Conservation (phyloP, 2,888 invertebrate species). For the Automeris io region DNA sequence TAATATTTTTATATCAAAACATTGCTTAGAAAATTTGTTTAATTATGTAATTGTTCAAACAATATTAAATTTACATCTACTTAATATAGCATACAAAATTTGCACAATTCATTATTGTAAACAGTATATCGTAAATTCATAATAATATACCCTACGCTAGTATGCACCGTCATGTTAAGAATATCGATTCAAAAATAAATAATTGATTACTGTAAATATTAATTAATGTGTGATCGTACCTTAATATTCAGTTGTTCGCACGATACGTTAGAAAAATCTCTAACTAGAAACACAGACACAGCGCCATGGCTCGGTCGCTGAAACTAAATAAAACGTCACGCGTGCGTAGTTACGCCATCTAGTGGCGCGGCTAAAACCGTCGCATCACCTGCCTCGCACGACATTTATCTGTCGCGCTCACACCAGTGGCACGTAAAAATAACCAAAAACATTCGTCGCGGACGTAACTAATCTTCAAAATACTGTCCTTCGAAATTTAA, state of each 20-base stretch:
- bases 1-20: too few relatives aligned
- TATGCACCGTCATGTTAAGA: too few relatives aligned
- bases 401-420: constrained; percentile 69
- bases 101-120: too few relatives aligned
- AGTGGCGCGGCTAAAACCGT: constrained; percentile 30
- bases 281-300: constrained; percentile 70
- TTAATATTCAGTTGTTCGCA: constrained; percentile 52
- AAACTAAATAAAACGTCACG: constrained; percentile 61
- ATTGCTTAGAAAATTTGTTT: too few relatives aligned
- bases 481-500: constrained; percentile 46
- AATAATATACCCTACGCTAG: too few relatives aligned
- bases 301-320: constrained; percentile 69
- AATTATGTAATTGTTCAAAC: too few relatives aligned
- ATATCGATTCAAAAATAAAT: too few relatives aligned
- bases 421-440: constrained; percentile 72
- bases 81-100: too few relatives aligned
- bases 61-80: too few relatives aligned
- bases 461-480: constrained; percentile 55
- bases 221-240: constrained; percentile 34
- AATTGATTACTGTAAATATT: not conserved
- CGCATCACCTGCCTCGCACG: constrained; percentile 50
- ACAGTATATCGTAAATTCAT: too few relatives aligned
- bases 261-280: constrained; percentile 72
- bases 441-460: constrained; percentile 68
- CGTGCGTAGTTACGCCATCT: constrained; percentile 55